Base-by-base conservation (phyloP, 2,888 invertebrate species). In the Gisinianus flammeolus region DNA sequence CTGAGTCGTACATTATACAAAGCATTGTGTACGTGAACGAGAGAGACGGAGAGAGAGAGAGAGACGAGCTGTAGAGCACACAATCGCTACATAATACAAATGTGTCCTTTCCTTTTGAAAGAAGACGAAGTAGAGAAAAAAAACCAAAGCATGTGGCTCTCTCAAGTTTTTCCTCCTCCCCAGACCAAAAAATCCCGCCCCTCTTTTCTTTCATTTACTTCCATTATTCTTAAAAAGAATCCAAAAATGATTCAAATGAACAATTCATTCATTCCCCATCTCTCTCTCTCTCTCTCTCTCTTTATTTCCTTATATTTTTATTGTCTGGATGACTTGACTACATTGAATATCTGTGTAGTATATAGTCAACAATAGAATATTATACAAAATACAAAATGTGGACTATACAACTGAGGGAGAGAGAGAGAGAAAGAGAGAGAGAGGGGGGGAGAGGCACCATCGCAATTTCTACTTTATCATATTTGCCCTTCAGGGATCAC, bases 141-240 rank as follows among this genome's bases (percentile, higher is more conserved):
- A 76, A 76, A 56, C 5, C 44, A 76, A 76, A 24, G 76, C 76
- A 70, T 69, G 77, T 77, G 76, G 52, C 76, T 76, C 69, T n/a
- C n/a, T 76, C 76, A 69, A 31, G 62, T 64, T 70, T 71, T 33
- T 77, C 64, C 70, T 44, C 44, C 64, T 71, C 44, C 69, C 30
- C 19, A 22, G 33, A 62, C 28, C n/a, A 77, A 70, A 28, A 44
- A 58, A 58, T 75, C 58, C 68, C 76, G 69, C 70, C 76, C 76
- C 76, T 70, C 69, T 70, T 69, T 62, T 70, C 69, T 70, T 76
- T 76, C 70, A 77, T 70, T 77, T 64, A 70, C 62, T 62, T 77
- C 77, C 69, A 76, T 70, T 76, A 58, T 76, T 62, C 70, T 76
- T 62, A 28, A 26, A 44, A 30, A 70, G 44, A 54, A 66, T 67